Evolutionary conservation across 2,797 vertebrate species (phyloP), one percentile per base, ranked within the genome.

Genomic region (Typhlichthys eigenmanni): DNA sequence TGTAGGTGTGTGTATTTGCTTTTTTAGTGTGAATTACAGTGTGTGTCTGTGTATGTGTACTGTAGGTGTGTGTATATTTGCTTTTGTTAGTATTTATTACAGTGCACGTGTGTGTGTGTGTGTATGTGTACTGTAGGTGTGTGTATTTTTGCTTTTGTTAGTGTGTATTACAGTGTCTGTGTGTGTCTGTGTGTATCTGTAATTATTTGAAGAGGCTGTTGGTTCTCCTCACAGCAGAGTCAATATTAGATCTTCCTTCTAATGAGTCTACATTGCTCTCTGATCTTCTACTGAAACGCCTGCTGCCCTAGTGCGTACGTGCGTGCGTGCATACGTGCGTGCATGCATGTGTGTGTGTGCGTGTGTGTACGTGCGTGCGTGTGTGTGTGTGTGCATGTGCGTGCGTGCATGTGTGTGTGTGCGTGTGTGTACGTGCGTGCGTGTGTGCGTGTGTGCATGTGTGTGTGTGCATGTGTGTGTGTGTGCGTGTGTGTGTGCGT

Each of bases 191-290:
- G 73, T 62, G 81, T 64, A 60, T 78, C 69, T 51, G 80, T 86
- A 85, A 85, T 87, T 85, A 87, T 87, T 83, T 80, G 84, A 85
- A 73, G 83, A 83, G 69, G 75, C 48, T 54, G 73, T 75, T 76
- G 70, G 66, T 76, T 66, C 79, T 76, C 55, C 13, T 72, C 81
- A 62, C 38, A 7, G 59, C 71, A 68, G 79, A 84, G 85, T 89
- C 80, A 89, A 86, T 89, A 87, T 85, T 85, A 85, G 83, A 68
- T 79, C 87, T 79, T 60, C 59, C 78, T 75, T 38, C 34, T 38
- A 38, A 16, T 11, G 6, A 7, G 47, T 11, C 47, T 48, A 48
- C 34, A 38, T 48, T 12, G 7, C 47, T 12, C 34, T 38, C 34
- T 62, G 48, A 61, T 70, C 82, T 75, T 24, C 80, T 83, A 84